Percentiles rank a stretch among this genome's conserved stretches.
Evolutionary conservation across 1,140 invertebrate species (phyloP).

Genomic region (Aphelinus certus): DNA sequence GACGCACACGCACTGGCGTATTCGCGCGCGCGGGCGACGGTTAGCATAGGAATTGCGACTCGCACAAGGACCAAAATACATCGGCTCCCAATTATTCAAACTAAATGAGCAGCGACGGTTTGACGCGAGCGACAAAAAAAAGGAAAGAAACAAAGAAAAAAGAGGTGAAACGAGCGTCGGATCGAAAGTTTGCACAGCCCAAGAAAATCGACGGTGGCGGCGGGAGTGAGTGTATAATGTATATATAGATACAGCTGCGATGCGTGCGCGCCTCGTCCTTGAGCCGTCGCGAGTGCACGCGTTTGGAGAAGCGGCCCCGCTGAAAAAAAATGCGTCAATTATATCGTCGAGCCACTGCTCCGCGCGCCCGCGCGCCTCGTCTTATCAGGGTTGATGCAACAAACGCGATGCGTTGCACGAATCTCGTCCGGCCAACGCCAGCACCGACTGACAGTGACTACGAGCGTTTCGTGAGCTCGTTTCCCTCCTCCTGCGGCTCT

Average conservation of each 20-base stretch:
- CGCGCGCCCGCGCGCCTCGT: not conserved
- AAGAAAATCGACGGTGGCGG: too few relatives aligned
- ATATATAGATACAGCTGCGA: not conserved
- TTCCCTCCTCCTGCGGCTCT: not conserved
- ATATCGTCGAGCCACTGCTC: not conserved
- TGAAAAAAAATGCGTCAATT: not conserved
- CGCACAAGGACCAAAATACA: too few relatives aligned
- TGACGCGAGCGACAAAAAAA: too few relatives aligned
- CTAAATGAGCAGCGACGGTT: too few relatives aligned
- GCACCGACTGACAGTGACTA: not conserved
- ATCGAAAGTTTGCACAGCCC: too few relatives aligned
- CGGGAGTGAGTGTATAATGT: too few relatives aligned
- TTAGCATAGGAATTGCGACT: too few relatives aligned
- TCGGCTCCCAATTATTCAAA: too few relatives aligned
- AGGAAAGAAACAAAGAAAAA: too few relatives aligned
- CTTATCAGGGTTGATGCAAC: constrained; percentile 20
- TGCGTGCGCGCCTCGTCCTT: not conserved
- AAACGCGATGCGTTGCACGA: constrained; percentile 6
- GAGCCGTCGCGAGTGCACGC: not conserved
- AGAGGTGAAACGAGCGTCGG: too few relatives aligned
- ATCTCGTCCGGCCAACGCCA: not conserved
- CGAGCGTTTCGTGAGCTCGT: not conserved
- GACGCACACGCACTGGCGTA: too few relatives aligned
- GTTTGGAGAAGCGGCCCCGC: not conserved
- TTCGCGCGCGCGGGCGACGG: too few relatives aligned